A percentile compares a stretch with the other conserved stretches of the same genome.
Evolutionary conservation across 2,113 vertebrate species (phyloP).

Genomic region (Raphicerus campestris): DNA sequence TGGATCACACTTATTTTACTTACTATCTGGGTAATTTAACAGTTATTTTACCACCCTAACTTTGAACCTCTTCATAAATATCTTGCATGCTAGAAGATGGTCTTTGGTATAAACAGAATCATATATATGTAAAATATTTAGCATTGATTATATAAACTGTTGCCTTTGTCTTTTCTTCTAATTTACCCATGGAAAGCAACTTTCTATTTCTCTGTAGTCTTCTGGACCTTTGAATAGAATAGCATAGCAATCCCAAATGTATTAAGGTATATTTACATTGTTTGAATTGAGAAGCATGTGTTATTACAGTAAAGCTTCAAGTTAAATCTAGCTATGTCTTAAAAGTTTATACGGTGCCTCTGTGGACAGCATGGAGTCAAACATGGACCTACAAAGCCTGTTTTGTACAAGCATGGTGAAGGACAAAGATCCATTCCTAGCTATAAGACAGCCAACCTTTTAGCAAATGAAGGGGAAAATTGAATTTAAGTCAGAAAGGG

Average conservation of each 20-base stretch:
- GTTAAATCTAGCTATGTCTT: background rate
- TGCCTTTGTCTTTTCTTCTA: background rate
- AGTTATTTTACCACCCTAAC: background rate
- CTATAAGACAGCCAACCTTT: constrained; percentile 55
- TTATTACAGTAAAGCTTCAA: background rate
- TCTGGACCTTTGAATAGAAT: background rate
- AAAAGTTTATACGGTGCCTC: background rate
- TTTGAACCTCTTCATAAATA: background rate
- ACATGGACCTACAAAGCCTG: background rate
- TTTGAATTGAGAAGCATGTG: background rate
- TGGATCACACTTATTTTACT: background rate
- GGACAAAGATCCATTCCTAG: constrained; percentile 4
- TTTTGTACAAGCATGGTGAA: background rate
- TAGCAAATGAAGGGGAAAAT: constrained; percentile 65
- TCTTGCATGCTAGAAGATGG: background rate
- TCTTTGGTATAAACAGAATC: background rate
- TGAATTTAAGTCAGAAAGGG: constrained; percentile 57
- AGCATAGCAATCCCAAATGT: background rate
- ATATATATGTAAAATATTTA: background rate
- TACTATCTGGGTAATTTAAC: background rate
- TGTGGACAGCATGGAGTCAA: background rate
- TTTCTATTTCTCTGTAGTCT: background rate
- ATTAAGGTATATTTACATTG: background rate
- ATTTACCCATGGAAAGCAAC: background rate
- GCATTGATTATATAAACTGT: background rate